Percentiles rank a stretch among this genome's conserved stretches.
Conservation (phyloP, 2,113 vertebrate genomes). For the Nasalis larvatus region DNA sequence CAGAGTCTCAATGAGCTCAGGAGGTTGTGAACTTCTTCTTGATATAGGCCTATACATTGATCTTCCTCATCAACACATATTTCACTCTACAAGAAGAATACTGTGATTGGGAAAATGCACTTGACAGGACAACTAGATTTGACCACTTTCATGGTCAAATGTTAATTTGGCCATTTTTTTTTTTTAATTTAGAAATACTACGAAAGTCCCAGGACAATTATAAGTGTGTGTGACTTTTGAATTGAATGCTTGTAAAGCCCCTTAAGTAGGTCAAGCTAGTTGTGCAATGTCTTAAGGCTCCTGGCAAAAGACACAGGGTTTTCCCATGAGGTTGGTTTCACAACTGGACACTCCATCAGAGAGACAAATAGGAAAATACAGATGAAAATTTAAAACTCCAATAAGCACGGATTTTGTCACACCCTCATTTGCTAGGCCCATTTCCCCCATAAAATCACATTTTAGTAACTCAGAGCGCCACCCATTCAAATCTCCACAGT, state of each 20-base stretch:
- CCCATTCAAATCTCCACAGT: too few relatives aligned
- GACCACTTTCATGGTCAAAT: not conserved
- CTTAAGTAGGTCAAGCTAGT: too few relatives aligned
- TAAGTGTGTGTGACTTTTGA: not conserved
- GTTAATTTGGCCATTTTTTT: not conserved
- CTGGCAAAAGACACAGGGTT: not conserved
- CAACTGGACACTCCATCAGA: not conserved
- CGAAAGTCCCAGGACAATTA: not conserved
- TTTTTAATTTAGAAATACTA: not conserved
- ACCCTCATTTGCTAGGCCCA: not conserved
- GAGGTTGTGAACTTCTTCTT: not conserved
- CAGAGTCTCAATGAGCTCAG: too few relatives aligned
- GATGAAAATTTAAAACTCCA: not conserved
- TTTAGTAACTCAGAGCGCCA: too few relatives aligned
- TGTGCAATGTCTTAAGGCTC: not conserved
- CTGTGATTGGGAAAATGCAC: not conserved
- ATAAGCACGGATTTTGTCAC: not conserved
- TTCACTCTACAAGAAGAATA: conserved; percentile 36
- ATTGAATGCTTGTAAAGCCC: not conserved
- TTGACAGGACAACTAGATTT: not conserved
- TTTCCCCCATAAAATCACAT: not conserved
- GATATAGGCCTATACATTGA: not conserved
- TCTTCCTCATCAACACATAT: not conserved
- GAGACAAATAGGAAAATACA: not conserved
- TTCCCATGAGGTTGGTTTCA: not conserved